phyloP scores from a whole-genome alignment of 2,113 vertebrate species.

The Cyprinodon tularosa region DNA sequence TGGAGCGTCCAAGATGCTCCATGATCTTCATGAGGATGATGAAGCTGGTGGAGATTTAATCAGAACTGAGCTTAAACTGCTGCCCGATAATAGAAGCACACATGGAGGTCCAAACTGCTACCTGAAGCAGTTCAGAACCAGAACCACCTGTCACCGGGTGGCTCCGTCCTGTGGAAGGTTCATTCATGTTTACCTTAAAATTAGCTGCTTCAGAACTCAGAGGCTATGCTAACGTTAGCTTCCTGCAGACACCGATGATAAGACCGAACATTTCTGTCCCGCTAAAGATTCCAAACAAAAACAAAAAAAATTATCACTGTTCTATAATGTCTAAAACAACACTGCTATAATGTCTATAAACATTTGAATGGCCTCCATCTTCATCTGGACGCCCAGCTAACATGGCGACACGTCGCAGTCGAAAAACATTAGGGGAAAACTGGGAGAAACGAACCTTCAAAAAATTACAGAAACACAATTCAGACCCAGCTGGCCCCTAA shows the following conservation, averaged over 20 bases:
- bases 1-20: too few species aligned
- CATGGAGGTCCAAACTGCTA: not conserved
- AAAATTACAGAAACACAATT: not conserved
- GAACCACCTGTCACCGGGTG: not conserved
- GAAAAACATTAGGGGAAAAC: not conserved
- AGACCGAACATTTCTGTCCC: not conserved
- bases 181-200: too few species aligned
- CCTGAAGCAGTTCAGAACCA: not conserved
- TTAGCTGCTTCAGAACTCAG: too few species aligned
- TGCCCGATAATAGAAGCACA: slow-evolving; percentile 13
- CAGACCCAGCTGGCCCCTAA: rapidly evolving
- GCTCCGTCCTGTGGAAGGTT: not conserved
- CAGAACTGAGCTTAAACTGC: not conserved
- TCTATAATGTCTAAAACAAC: too few species aligned
- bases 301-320: too few species aligned
- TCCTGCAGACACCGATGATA: not conserved
- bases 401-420: slow-evolving; percentile 34
- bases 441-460: not conserved
- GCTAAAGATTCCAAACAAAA: not conserved
- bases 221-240: slow-evolving; percentile 19
- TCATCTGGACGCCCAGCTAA: slow-evolving; percentile 5
- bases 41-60: too few species aligned
- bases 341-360: too few species aligned
- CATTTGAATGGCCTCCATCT: too few species aligned
- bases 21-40: too few species aligned